A percentile compares a stretch with the other conserved stretches of the same genome.
These are phyloP conservation scores for Synodontis membranacea DNA, from an alignment of 2,113 vertebrate genomes.

Conservation along the genomic window DNA sequence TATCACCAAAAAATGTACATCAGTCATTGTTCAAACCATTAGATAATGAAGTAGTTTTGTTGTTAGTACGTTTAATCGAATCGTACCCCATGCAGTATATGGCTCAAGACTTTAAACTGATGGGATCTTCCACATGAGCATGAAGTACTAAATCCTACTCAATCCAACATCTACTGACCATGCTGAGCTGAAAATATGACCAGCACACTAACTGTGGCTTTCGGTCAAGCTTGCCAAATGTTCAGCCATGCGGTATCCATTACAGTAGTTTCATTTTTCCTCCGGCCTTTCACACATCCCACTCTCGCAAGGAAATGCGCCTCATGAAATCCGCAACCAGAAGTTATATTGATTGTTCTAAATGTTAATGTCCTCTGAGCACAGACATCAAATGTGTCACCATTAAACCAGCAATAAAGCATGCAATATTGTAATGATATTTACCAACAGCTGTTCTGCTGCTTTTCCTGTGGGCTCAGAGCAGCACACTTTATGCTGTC, in stretches of 20 bases:
- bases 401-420: conserved; percentile 70
- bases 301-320: conserved; percentile 62
- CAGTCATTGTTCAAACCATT: neutral
- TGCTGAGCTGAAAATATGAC: conserved; percentile 43
- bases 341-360: conserved; percentile 74
- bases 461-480: conserved; percentile 53
- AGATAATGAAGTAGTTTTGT: neutral
- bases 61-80: neutral
- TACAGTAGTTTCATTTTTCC: conserved; percentile 54
- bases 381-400: conserved; percentile 71
- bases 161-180: conserved; percentile 28
- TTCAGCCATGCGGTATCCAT: conserved; percentile 45
- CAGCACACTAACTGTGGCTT: conserved; percentile 34
- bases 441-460: conserved; percentile 74
- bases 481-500: conserved; percentile 56
- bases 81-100: neutral
- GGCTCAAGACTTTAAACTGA: conserved; percentile 12
- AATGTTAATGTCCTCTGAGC: conserved; percentile 73
- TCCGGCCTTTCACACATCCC: conserved; percentile 53
- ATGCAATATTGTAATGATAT: conserved; percentile 74
- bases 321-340: conserved; percentile 63
- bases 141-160: neutral
- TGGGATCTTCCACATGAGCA: neutral
- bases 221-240: conserved; percentile 35
- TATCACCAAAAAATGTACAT: neutral